Percentiles rank a stretch among this genome's conserved stretches.
These are phyloP conservation scores for Papilio machaon DNA, from an alignment of 1,140 invertebrate genomes.

Conservation along the genomic window DNA sequence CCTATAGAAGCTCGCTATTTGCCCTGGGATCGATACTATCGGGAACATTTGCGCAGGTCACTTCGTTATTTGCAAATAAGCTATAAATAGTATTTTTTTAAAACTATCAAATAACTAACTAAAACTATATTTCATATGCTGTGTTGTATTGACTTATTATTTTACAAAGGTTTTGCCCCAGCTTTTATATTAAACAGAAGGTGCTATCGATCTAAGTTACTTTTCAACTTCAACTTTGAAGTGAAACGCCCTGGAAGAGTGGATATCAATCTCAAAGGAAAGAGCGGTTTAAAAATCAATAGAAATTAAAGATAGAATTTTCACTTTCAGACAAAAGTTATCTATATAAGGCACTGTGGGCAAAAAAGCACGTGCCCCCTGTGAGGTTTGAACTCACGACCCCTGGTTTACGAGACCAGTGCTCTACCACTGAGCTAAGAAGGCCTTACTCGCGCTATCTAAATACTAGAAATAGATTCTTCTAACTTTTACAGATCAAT, in stretches of 20 bases:
- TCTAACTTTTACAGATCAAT: neutral
- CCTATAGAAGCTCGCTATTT: neutral
- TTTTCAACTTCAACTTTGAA: too few species aligned
- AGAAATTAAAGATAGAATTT: neutral
- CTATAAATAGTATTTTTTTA: neutral
- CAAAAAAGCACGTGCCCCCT: neutral
- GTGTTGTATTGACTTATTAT: neutral
- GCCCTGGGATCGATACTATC: neutral
- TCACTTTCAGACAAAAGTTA: neutral
- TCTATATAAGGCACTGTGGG: neutral
- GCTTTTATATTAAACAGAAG: neutral
- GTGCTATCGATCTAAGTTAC: neutral
- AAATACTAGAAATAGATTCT: neutral
- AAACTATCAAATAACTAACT: neutral
- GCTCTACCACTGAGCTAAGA: constrained; percentile 20
- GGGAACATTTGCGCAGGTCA: neutral
- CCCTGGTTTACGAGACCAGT: constrained; percentile 24
- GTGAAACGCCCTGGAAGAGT: neutral
- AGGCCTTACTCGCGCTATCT: neutral
- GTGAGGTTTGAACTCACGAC: constrained; percentile 21
- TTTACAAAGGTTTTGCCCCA: neutral
- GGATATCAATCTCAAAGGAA: neutral
- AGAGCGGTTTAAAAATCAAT: neutral
- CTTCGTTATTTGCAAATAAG: neutral
- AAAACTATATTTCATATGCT: too few species aligned